Conservation (phyloP, 1,140 invertebrate genomes). For the Trichonephila clavata region DNA sequence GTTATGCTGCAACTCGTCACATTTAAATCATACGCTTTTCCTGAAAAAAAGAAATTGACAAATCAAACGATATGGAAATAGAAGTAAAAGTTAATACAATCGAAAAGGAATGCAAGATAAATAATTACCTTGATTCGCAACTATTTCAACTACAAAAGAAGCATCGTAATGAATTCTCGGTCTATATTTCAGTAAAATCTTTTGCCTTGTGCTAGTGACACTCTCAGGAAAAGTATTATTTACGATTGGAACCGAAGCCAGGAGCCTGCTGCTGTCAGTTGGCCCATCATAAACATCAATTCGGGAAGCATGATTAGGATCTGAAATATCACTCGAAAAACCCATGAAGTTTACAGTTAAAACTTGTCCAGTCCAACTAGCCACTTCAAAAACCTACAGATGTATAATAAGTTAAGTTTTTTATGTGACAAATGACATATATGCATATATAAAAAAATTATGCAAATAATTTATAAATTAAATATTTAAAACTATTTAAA, state of each 20-base stretch:
- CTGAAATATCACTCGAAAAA: slow-evolving; percentile 84
- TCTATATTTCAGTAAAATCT: slow-evolving; percentile 88
- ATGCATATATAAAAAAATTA: too few species aligned
- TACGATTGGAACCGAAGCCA: slow-evolving; percentile 77
- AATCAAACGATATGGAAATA: not conserved
- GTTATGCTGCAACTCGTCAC: slow-evolving; percentile 91
- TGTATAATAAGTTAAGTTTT: slow-evolving; percentile 82
- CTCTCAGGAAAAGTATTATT: slow-evolving; percentile 93
- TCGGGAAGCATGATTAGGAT: slow-evolving; percentile 87
- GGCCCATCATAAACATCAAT: slow-evolving; percentile 90
- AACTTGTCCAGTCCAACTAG: slow-evolving; percentile 85
- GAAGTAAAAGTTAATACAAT: not conserved
- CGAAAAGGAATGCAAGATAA: not conserved
- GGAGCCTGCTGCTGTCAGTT: slow-evolving; percentile 68
- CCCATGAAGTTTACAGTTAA: slow-evolving; percentile 91
- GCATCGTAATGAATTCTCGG: slow-evolving; percentile 87
- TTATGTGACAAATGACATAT: too few species aligned
- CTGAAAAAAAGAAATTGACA: slow-evolving; percentile 80
- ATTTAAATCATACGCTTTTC: slow-evolving; percentile 92
- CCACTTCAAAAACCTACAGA: slow-evolving; percentile 82
- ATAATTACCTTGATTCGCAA: slow-evolving; percentile 82
- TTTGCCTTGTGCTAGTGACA: slow-evolving; percentile 88
- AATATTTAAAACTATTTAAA: too few species aligned
- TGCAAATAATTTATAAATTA: too few species aligned
- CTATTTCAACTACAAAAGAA: slow-evolving; percentile 88